Evolutionary conservation across 2,113 vertebrate genomes (phyloP).

Genomic region (Aplodontia rufa): DNA sequence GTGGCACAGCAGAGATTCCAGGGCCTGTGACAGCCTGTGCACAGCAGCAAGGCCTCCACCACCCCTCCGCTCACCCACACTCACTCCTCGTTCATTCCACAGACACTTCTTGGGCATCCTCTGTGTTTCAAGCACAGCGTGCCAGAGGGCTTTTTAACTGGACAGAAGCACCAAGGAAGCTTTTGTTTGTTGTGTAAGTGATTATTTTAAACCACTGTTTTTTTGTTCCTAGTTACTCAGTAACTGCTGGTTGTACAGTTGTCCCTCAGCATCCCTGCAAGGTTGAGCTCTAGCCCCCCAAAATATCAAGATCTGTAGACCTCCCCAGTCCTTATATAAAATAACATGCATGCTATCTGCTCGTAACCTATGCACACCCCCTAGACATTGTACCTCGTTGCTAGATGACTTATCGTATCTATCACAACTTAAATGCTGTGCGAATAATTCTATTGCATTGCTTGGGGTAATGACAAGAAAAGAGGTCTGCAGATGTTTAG

Average conservation of each 20-base stretch:
- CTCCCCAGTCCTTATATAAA: background rate
- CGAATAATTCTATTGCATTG: too few relatives aligned
- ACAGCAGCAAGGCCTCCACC: too few relatives aligned
- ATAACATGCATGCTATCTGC: background rate
- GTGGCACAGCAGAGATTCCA: too few relatives aligned
- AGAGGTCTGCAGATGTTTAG: background rate
- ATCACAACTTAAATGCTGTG: background rate
- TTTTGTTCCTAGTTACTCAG: background rate
- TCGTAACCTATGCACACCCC: too few relatives aligned
- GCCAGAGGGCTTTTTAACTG: background rate
- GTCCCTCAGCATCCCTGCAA: background rate
- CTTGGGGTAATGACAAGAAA: background rate
- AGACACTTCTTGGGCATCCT: fast-evolving
- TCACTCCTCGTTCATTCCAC: background rate
- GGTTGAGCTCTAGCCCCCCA: too few relatives aligned
- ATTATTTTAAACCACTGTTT: background rate
- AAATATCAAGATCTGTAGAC: too few relatives aligned
- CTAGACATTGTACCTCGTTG: background rate
- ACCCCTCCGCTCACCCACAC: background rate
- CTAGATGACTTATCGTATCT: background rate
- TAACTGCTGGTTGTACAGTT: background rate
- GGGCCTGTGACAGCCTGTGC: too few relatives aligned
- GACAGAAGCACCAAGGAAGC: background rate
- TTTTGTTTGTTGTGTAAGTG: background rate
- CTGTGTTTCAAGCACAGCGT: too few relatives aligned